Percentiles rank a stretch among this genome's conserved stretches.
Evolutionary conservation across 2,888 invertebrate species (phyloP).

Genomic region (Latheticus oryzae): DNA sequence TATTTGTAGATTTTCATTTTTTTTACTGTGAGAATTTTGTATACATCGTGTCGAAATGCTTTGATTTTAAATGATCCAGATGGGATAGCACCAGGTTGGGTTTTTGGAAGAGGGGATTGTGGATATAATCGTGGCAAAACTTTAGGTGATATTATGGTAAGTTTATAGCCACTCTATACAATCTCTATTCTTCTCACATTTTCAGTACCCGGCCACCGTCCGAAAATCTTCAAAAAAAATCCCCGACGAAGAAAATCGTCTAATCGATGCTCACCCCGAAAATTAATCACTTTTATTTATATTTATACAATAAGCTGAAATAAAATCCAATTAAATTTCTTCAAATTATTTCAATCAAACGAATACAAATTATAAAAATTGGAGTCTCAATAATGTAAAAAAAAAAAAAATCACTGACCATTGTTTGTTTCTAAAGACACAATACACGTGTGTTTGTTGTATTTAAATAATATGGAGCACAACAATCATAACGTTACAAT

Average conservation of each 20-base stretch:
- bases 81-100: slow-evolving; percentile 66
- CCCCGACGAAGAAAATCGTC: too few species aligned
- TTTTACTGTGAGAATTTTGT: slow-evolving; percentile 68
- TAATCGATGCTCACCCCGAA: too few species aligned
- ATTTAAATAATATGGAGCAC: slow-evolving; percentile 60
- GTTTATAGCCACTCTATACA: too few species aligned
- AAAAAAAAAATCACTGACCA: slow-evolving; percentile 36
- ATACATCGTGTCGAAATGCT: slow-evolving; percentile 69
- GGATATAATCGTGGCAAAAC: slow-evolving; percentile 60
- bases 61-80: slow-evolving; percentile 67
- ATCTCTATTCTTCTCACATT: too few species aligned
- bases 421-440: slow-evolving; percentile 55
- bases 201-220: too few species aligned
- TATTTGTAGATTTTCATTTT: slow-evolving; percentile 64
- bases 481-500: slow-evolving; percentile 63
- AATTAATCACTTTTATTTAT: too few species aligned
- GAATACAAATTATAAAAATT: too few species aligned
- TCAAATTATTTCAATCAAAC: too few species aligned
- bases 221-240: too few species aligned
- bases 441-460: slow-evolving; percentile 62
- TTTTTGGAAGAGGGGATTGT: slow-evolving; percentile 63
- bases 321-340: too few species aligned
- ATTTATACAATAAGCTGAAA: too few species aligned
- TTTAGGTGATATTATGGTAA: slow-evolving; percentile 58
- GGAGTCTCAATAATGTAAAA: slow-evolving; percentile 5